Evolutionary conservation across 2,797 vertebrate species (phyloP).

Genomic region (Bradypodion ventrale): DNA sequence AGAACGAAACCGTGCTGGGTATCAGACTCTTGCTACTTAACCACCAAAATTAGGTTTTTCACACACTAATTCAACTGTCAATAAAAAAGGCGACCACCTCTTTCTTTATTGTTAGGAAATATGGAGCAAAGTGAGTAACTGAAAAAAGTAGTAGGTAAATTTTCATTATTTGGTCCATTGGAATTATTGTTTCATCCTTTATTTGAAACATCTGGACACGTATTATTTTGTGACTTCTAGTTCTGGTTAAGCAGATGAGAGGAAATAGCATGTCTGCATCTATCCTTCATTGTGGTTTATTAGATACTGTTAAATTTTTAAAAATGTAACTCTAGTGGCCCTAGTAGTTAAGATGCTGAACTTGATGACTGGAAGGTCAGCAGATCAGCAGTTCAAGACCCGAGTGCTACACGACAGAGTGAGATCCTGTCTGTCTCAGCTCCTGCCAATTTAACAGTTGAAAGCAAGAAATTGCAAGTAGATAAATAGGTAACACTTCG

Average conservation of each 20-base stretch:
- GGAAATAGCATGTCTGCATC: background rate
- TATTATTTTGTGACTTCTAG: background rate
- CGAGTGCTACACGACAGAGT: too few relatives aligned
- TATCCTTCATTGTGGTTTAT: too few relatives aligned
- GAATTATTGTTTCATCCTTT: constrained; percentile 2
- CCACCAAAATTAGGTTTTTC: background rate
- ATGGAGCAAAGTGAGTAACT: too few relatives aligned
- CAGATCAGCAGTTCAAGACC: too few relatives aligned
- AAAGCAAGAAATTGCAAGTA: too few relatives aligned
- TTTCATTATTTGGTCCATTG: background rate
- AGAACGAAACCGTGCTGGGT: background rate
- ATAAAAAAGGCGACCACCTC: background rate
- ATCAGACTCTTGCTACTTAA: background rate
- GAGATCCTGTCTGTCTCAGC: too few relatives aligned
- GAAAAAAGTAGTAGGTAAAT: background rate
- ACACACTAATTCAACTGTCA: background rate
- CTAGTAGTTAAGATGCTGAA: too few relatives aligned
- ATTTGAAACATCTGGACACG: background rate
- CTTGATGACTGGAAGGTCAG: too few relatives aligned
- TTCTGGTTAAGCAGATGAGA: background rate
- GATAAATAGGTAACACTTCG: too few relatives aligned
- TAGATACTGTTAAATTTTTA: too few relatives aligned
- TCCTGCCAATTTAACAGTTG: too few relatives aligned
- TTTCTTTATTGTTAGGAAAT: background rate
- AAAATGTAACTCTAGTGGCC: too few relatives aligned